Base-by-base conservation (phyloP, 1,140 invertebrate species). In the Andrena cerasifolii region DNA sequence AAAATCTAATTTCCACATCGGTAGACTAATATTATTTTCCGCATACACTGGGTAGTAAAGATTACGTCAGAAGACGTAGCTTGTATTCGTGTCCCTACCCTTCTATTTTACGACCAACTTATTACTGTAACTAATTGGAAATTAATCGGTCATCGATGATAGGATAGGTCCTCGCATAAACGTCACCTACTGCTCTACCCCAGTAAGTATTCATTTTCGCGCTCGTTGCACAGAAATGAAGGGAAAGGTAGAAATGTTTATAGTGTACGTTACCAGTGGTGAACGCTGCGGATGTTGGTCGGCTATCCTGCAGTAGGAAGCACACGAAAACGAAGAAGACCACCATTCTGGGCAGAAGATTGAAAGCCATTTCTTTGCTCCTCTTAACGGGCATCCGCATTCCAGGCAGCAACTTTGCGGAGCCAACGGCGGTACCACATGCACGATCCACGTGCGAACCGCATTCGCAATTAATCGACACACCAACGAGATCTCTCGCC, bases 251-350 rank as follows among this genome's bases (percentile, higher is more conserved):
- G 4, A 1, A 21, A 4, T 18, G 8, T 31, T 31, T 1, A 36
- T 26, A 5, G n/a, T 43, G 2, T 16, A 76, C 73, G 24, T 91
- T 86, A 89, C 91, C 91, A 40, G 90, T 92, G 1, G 89, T 90
- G 71, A 89, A 91, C 7, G 85, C 86, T 3, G 90, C 90, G 16
- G 79, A 86, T 3, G 86, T 86, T 53, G 81, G 54, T 28, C 79
- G 86, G 24, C 79, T 83, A 53, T 83, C 81, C 28, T 88, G 83
- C 31, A 92, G 65, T 58, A 89, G 70, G 16, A 87, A 51, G 67
- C 84, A 89, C 78, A 74, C 73, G 71, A 85, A 67, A 6, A 89
- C 70, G 45, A 90, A 59, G n/a, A 91, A 28, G 18, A 84, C 79
- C 1, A 84, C 65, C 85, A 90, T 90, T 63, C 84, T 85, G 26